Evolutionary conservation across 1,140 invertebrate species (phyloP).

Genomic region (Aphaenogaster ashmeadi): DNA sequence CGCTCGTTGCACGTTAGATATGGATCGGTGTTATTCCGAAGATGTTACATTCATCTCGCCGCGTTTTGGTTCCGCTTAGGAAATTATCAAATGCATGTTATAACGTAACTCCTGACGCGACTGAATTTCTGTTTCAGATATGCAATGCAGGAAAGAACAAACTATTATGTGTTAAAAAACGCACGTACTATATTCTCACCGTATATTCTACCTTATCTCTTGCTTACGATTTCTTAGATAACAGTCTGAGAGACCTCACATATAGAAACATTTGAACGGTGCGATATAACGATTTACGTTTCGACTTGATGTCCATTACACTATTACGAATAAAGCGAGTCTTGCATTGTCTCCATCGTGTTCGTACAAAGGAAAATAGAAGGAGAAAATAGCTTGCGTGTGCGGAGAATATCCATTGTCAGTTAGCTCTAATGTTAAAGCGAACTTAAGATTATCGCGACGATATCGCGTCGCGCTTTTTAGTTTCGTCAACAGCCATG

Average conservation of each 20-base stretch:
- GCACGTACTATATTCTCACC: background rate
- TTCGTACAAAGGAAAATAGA: conserved; percentile 6
- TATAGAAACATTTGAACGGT: conserved; percentile 11
- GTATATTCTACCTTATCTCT: background rate
- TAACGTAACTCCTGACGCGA: conserved; percentile 15
- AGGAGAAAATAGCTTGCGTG: conserved; percentile 7
- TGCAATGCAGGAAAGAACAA: conserved; percentile 26
- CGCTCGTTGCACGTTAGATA: conserved; percentile 54
- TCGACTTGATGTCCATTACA: conserved; percentile 7
- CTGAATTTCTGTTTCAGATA: conserved; percentile 1
- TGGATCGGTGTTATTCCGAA: conserved; percentile 33
- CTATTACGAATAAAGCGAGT: conserved; percentile 37
- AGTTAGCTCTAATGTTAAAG: conserved; percentile 7
- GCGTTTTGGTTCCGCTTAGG: background rate
- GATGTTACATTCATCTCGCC: conserved; percentile 25
- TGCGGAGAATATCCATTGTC: conserved; percentile 4
- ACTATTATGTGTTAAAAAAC: background rate
- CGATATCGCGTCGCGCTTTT: background rate
- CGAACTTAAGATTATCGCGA: conserved; percentile 45
- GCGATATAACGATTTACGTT: conserved; percentile 29
- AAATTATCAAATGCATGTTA: background rate
- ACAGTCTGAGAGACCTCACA: conserved; percentile 15
- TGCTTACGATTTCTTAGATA: conserved; percentile 3
- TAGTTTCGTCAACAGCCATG: background rate
- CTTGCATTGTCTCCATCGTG: background rate